These are phyloP conservation scores for Myiotriccus ornatus DNA, from an alignment of 2,797 vertebrate genomes.

Conservation along the genomic window DNA sequence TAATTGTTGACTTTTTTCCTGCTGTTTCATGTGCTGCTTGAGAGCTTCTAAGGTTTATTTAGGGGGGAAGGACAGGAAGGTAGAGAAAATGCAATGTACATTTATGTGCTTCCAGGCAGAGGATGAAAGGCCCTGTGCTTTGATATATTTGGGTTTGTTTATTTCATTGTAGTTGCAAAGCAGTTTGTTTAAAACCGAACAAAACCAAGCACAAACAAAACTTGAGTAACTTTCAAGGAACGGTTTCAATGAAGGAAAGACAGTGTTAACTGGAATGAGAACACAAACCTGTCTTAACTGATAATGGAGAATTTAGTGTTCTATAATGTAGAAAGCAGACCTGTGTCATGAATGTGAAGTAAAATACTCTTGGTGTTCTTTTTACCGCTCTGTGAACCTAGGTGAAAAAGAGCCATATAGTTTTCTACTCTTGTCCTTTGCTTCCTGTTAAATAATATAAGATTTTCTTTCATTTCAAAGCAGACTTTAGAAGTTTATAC, in stretches of 20 bases:
- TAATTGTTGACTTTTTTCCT: neutral
- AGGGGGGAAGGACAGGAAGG: neutral
- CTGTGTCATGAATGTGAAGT: neutral
- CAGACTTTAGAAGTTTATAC: neutral
- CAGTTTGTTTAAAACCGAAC: neutral
- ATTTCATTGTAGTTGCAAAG: neutral
- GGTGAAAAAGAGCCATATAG: neutral
- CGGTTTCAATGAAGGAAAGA: neutral
- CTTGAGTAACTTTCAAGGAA: neutral
- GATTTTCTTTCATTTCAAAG: neutral
- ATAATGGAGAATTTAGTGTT: neutral
- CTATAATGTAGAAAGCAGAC: neutral
- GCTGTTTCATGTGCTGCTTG: neutral
- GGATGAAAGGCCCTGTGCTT: neutral
- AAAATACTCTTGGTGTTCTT: neutral
- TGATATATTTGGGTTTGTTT: neutral
- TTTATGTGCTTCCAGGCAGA: neutral
- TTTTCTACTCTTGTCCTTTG: neutral
- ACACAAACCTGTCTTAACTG: neutral
- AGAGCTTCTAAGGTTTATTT: neutral
- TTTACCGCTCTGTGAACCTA: neutral
- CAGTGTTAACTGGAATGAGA: neutral
- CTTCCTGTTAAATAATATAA: neutral
- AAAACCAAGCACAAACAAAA: neutral
- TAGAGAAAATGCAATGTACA: neutral